Conservation (phyloP, 2,797 vertebrate species). For the Hippocampus kuda region DNA sequence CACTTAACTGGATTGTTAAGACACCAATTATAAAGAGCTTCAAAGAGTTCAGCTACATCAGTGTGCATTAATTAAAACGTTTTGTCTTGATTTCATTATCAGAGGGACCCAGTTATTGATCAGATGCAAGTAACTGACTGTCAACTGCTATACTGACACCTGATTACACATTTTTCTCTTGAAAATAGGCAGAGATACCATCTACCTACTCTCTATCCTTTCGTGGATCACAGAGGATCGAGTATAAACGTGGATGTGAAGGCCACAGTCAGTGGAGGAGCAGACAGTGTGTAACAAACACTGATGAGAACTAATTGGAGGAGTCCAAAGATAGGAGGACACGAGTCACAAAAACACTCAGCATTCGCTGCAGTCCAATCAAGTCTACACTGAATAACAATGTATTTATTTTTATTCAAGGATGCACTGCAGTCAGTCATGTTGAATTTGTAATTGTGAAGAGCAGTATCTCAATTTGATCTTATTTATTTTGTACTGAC, state of each 20-base stretch:
- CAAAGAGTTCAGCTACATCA: slow-evolving; percentile 36
- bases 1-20: slow-evolving; percentile 53
- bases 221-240: slow-evolving; percentile 11
- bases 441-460: slow-evolving; percentile 11
- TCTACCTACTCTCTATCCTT: slow-evolving; percentile 21
- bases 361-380: not conserved
- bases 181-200: slow-evolving; percentile 9
- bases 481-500: not conserved
- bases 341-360: slow-evolving; percentile 13
- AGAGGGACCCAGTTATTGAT: slow-evolving; percentile 39
- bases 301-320: slow-evolving; percentile 46
- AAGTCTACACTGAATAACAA: not conserved
- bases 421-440: not conserved
- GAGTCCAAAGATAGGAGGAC: slow-evolving; percentile 33
- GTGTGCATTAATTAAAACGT: slow-evolving; percentile 49
- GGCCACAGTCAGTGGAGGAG: slow-evolving; percentile 20
- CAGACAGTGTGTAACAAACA: slow-evolving; percentile 14
- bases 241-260: slow-evolving; percentile 20
- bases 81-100: slow-evolving; percentile 46
- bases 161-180: slow-evolving; percentile 16
- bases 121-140: slow-evolving; percentile 26
- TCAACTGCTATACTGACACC: not conserved
- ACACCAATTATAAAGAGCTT: slow-evolving; percentile 49
- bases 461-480: slow-evolving; percentile 8
- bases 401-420: no score